Base-by-base conservation (phyloP, 2,113 vertebrate species). In the Hyperoodon ampullatus region DNA sequence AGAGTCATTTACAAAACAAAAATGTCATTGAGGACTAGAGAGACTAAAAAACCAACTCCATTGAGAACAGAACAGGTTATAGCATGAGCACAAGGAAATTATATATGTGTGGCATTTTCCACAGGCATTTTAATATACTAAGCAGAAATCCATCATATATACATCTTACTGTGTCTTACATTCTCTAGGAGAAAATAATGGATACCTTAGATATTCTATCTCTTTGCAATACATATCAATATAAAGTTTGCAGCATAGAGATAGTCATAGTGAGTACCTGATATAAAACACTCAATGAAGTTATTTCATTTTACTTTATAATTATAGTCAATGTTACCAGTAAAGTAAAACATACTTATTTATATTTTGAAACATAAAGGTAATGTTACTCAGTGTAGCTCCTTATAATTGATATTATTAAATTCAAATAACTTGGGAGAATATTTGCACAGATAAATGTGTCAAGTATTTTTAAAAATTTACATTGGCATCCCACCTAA, bases 31-130 rank as follows among this genome's bases (percentile, higher is more conserved):
- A 83, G 39, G 18, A 95, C 58, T 84, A 96, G 0, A 42, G 71
- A 98, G 70, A 82, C 47, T 93, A 94, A 96, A 90, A 97, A 97
- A 89, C 1, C 80, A 94, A 93, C 90, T 94, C 74, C 53, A 90
- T 94, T 96, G 97, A 96, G 97, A 97, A 66, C 19, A 88, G 68
- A 88, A 70, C 13, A 61, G 82, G 19, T 12, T 28, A 53, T 0
- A 83, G 55, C n/a, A 58, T 47, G 44, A 89, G 47, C 82, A 97
- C 80, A 26, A 60, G 23, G 8, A 0, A 74, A 89, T 97, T 97
- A 98, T 97, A 90, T 87, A 95, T 95, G 92, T 93, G 85, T 97
- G 93, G 53, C 65, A 95, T 98, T 98, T 98, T 94, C 96, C 96
- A 68, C 8, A 53, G 93, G 90, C 95, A 94, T 95, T 86, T 95